Evolutionary conservation across 2,888 invertebrate genomes (phyloP).

Genomic region (Aphidius colemani): DNA sequence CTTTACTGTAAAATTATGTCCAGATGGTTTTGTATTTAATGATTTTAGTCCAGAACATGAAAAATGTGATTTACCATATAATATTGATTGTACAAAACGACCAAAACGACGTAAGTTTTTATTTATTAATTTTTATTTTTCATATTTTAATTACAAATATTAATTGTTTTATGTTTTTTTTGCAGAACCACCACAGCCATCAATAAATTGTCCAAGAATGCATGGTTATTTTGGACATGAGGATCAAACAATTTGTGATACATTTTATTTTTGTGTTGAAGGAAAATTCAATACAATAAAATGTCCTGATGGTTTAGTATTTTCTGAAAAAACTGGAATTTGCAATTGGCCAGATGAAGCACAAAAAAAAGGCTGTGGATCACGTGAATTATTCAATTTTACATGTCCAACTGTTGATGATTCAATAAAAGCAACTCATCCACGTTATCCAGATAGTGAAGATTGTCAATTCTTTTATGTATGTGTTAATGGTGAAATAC

Average conservation of each 20-base stretch:
- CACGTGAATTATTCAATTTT: slow-evolving; percentile 84
- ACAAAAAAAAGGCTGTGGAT: slow-evolving; percentile 83
- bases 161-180: background rate
- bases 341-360: slow-evolving; percentile 94
- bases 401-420: slow-evolving; percentile 80
- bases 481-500: slow-evolving; percentile 85
- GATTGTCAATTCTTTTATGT: slow-evolving; percentile 93
- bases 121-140: background rate
- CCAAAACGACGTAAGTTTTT: slow-evolving; percentile 76
- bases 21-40: slow-evolving; percentile 89
- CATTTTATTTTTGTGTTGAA: slow-evolving; percentile 88
- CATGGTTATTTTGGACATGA: slow-evolving; percentile 89
- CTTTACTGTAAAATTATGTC: slow-evolving; percentile 79
- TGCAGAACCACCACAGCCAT: slow-evolving; percentile 66
- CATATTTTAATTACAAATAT: no score
- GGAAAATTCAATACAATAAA: slow-evolving; percentile 89
- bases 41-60: slow-evolving; percentile 81
- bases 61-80: slow-evolving; percentile 86
- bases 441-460: slow-evolving; percentile 83
- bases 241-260: slow-evolving; percentile 77
- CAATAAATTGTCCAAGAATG: slow-evolving; percentile 76
- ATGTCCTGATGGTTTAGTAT: slow-evolving; percentile 85
- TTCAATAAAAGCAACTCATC: slow-evolving; percentile 75
- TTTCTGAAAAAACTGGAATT: slow-evolving; percentile 86
- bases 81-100: slow-evolving; percentile 80